A percentile compares a stretch with the other conserved stretches of the same genome.
Evolutionary conservation across 2,888 invertebrate genomes (phyloP).

Genomic region (Plutella xylostella): DNA sequence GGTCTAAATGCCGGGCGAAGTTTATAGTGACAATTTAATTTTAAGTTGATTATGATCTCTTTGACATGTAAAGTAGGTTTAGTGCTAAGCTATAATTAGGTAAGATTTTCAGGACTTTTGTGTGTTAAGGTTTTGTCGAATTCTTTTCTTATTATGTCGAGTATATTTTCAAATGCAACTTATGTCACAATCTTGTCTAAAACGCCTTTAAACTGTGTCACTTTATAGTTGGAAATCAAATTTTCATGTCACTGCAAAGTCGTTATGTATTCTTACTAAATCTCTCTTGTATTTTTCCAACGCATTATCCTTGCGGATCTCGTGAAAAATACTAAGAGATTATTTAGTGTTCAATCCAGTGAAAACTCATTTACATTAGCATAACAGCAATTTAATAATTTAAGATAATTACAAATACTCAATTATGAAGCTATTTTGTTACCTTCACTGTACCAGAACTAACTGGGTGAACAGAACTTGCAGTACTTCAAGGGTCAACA

Average conservation of each 20-base stretch:
- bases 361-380: too few species aligned
- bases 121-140: slow-evolving; percentile 21
- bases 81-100: slow-evolving; percentile 26
- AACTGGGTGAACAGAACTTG: neutral
- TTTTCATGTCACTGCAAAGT: too few species aligned
- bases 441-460: slow-evolving; percentile 22
- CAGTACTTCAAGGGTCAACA: neutral
- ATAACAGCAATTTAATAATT: slow-evolving; percentile 19
- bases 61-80: slow-evolving; percentile 53
- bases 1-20: slow-evolving; percentile 28
- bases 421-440: slow-evolving; percentile 32
- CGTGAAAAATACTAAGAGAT: too few species aligned
- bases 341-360: too few species aligned
- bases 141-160: slow-evolving; percentile 15
- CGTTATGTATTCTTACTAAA: too few species aligned
- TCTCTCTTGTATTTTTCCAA: too few species aligned
- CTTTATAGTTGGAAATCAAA: slow-evolving; percentile 38
- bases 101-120: slow-evolving; percentile 24
- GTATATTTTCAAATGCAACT: neutral
- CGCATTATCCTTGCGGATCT: too few species aligned
- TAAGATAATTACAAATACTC: slow-evolving; percentile 64
- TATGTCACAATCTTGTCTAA: slow-evolving; percentile 7
- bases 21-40: slow-evolving; percentile 55
- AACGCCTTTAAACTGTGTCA: slow-evolving; percentile 34
- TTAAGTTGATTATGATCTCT: slow-evolving; percentile 69